Evolutionary conservation across 2,113 vertebrate genomes (phyloP).

Genomic region (Prunella himalayana): DNA sequence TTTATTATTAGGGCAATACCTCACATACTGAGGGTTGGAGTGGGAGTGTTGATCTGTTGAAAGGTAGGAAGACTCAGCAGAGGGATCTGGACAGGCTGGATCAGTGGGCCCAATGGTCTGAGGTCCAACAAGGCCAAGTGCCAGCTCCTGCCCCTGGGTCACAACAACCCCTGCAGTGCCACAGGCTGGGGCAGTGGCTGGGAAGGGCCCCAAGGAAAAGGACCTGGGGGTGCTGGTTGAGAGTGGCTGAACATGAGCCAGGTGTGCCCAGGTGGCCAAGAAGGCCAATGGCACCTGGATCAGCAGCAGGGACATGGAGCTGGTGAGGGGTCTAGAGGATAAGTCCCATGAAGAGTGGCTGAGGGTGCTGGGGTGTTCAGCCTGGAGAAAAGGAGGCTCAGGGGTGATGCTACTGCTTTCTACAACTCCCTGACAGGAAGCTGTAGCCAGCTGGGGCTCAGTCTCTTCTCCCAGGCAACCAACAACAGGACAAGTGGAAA

Average conservation of each 20-base stretch:
- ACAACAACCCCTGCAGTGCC: neutral
- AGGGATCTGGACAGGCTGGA: neutral
- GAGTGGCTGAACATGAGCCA: neutral
- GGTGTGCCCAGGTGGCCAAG: neutral
- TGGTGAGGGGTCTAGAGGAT: neutral
- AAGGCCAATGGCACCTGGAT: neutral
- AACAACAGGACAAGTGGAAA: neutral
- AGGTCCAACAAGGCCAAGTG: neutral
- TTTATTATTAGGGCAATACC: neutral
- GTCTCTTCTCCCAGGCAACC: neutral
- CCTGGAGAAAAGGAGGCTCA: neutral
- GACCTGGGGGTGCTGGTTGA: neutral
- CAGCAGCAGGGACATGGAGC: neutral
- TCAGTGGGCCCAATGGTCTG: neutral
- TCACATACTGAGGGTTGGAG: neutral
- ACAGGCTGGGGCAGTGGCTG: neutral
- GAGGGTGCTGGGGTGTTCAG: neutral
- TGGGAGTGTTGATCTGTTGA: neutral
- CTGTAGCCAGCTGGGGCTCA: neutral
- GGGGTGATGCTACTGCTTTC: neutral
- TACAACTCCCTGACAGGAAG: neutral
- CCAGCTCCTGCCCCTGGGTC: rapidly evolving
- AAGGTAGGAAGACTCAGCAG: neutral
- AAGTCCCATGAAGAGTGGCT: neutral
- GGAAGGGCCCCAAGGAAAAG: rapidly evolving